Evolutionary conservation across 2,888 invertebrate genomes (phyloP), one percentile per base, ranked within the genome.

Genomic region (Orthonevra nobilis): DNA sequence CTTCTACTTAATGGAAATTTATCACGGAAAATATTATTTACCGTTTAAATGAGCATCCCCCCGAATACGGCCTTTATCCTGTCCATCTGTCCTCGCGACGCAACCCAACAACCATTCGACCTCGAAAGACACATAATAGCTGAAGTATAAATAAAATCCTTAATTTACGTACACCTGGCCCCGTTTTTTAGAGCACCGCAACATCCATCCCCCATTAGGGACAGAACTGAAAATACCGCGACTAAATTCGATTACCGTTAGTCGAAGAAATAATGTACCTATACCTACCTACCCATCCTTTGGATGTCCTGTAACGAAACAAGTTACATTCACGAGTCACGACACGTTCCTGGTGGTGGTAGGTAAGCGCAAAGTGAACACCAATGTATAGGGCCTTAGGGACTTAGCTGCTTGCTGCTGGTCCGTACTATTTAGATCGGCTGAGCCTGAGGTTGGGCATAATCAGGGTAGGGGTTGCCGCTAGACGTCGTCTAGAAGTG

Each of bases 211-310:
- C 3, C 23, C 9, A 17, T 68, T 36, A 19, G 23, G 32, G 44
- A 7, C 61, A 61, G 61, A 69, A 56, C 75, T 63, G 63, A 79
- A 73, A 73, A 79, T 73, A 68, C 73, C 73, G 56, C 79, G 68
- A 73, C 66, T 68, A 79, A 73, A 79, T 79, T 79, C 79, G 79
- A 79, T 73, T 79, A 79, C 79, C 54, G 66, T 66, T 79, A 79
- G 73, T 61, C 54, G 60, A 79, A 56, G 73, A 66, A 73, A 73
- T 66, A 79, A 73, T 79, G 61, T 75, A 60, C 42, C 56, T 75
- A 60, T 42, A 54, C 4, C 40, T n/a, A n/a, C n/a, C n/a, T n/a
- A n/a, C n/a, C n/a, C n/a, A n/a, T n/a, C n/a, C n/a, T n/a, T n/a
- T 19, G 38, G 60, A 46, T 79, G 66, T 72, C 48, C 61, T 73